Base-by-base conservation (phyloP, 2,888 invertebrate species). In the Tetragonisca angustula region DNA sequence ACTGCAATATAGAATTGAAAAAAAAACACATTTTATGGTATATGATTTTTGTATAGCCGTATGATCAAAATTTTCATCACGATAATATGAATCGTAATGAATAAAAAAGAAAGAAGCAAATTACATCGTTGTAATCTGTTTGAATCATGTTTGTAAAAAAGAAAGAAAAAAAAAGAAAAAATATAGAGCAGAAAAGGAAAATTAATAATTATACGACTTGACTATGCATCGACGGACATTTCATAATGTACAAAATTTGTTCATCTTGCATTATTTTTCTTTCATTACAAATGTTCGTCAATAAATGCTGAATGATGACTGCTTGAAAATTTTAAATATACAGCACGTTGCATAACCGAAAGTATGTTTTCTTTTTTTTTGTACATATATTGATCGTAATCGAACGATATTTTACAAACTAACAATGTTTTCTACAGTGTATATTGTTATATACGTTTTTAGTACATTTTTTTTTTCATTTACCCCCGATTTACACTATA, bases 51-150 rank as follows among this genome's bases (percentile, higher is more conserved):
- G 81, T 81, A 81, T 59, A 81, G 81, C 69, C 62, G 43, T 54
- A 75, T 32, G 81, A 81, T 81, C 81, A 82, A 81, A 81, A 82
- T 61, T 79, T 78, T 27, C 27, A 4, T 68, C 52, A 74, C 27
- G 73, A 9, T 73, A 56, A 21, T n/a, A n/a, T 27, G 21, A 52
- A 49, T 64, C 21, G 3, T 56, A 56, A 64, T 61, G 61, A 19
- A 15, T 76, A 36, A 62, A 62, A 32, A 19, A 27, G 4, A 27
- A n/a, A 43, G 9, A n/a, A 65, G 9, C 2, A 21, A 27, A 68
- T 69, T 27, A 52, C 4, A 52, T 21, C 5, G 13, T 68, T 17
- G 19, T 24, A 68, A 27, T 68, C 52, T 15, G 24, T 62, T 72
- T 68, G 21, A 50, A 59, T 68, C 13, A 17, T 19, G 17, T 61